A percentile compares a stretch with the other conserved stretches of the same genome.
phyloP scores from a whole-genome alignment of 2,888 invertebrate genomes.

The Zootermopsis nevadensis region DNA sequence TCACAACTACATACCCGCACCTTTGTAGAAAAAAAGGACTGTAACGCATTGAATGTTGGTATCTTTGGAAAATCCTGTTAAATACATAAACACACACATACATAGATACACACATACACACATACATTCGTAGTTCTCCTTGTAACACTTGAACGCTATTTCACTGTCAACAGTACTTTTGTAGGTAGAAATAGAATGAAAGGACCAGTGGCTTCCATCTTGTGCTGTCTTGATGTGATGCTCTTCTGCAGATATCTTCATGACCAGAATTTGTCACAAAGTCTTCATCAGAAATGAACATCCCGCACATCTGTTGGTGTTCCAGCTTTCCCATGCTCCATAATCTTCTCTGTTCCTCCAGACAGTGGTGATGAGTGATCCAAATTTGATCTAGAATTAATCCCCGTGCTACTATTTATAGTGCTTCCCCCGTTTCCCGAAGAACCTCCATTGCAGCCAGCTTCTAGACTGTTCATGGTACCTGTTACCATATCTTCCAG shows the following conservation, averaged over 20 bases:
- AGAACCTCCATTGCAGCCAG: conserved; percentile 52
- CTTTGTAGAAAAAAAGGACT: too few species aligned
- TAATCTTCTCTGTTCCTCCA: conserved; percentile 61
- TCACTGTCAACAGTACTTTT: neutral
- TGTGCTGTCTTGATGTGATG: neutral
- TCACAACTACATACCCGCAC: too few species aligned
- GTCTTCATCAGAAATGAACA: conserved; percentile 73
- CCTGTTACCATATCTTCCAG: conserved; percentile 82
- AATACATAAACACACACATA: neutral
- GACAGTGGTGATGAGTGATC: conserved; percentile 56
- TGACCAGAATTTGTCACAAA: neutral
- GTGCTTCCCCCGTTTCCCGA: neutral
- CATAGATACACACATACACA: neutral
- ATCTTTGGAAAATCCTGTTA: neutral
- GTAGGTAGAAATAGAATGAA: neutral
- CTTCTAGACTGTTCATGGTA: conserved; percentile 65
- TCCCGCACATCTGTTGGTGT: conserved; percentile 89
- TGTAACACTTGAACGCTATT: neutral
- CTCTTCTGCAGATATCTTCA: neutral
- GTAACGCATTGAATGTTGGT: neutral
- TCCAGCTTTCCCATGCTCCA: conserved; percentile 78
- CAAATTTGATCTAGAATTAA: conserved; percentile 27
- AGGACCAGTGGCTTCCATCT: neutral
- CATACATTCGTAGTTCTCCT: neutral
- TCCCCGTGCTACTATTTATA: neutral